Base-by-base conservation (phyloP, 2,888 invertebrate species). In the Apodemia mormo region DNA sequence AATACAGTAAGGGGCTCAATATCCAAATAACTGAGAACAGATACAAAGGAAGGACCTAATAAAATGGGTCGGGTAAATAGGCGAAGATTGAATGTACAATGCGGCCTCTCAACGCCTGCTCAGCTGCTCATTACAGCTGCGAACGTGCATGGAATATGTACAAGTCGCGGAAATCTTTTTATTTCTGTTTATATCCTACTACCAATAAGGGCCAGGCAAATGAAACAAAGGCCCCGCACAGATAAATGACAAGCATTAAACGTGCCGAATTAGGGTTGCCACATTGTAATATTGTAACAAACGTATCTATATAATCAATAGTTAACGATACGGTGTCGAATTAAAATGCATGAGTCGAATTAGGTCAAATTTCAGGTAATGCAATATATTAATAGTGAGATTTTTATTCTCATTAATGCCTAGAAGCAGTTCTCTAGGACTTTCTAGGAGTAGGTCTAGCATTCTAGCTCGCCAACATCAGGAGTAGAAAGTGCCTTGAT, bases 201-300 rank as follows among this genome's bases (percentile, higher is more conserved):
- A 33, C 54, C 68, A 54, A 65, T 65, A 65, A 54, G 52, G 37
- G 65, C 68, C 68, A 65, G 49, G 65, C 65, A 69, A 69, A 69
- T 69, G 69, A 54, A 69, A 69, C 65, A 65, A 64, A 65, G 52
- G 65, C 54, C 40, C 52, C 37, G 14, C 61, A 61, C 33, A 61
- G 61, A 61, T 61, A 61, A 61, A 61, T 61, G 61, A 61, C 61
- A 61, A 61, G 33, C 61, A 61, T 58, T 58, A 58, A 58, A 58
- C 30, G 58, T 58, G 58, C 30, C 12, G 9, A 5, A 9, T 30
- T 12, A 58, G 58, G 58, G 58, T 58, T 58, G 58, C 12, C 58
- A 58, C 1, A 58, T 3, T 58, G 12, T 45, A 45, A 45, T 45
- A 45, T 45, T 45, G 0, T 40, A 7, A 40, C 1, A 40, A 40